Evolutionary conservation across 2,888 invertebrate species (phyloP).

Genomic region (Caenorhabditis parvicauda): DNA sequence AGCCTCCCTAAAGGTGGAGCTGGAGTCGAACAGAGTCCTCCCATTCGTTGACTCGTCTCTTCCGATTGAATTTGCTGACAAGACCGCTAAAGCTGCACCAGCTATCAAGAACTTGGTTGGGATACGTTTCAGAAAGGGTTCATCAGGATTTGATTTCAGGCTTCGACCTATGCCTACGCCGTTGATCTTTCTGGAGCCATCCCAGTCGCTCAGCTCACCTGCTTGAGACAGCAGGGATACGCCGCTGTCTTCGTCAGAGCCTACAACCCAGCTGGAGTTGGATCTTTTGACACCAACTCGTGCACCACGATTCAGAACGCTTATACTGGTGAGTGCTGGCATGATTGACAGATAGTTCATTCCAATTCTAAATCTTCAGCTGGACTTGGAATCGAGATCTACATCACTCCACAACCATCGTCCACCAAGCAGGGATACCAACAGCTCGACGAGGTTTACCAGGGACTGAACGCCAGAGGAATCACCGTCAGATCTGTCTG

Average conservation of each 20-base stretch:
- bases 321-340: constrained; percentile 9
- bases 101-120: no score
- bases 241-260: constrained; percentile 25
- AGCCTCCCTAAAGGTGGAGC: no score
- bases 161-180: constrained; percentile 24
- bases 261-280: constrained; percentile 35
- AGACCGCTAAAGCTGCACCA: constrained; percentile 22
- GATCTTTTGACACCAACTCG: constrained; percentile 32
- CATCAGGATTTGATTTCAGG: no score
- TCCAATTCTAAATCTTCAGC: constrained; percentile 25
- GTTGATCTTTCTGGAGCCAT: constrained; percentile 24
- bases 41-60: constrained; percentile 24
- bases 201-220: constrained; percentile 11
- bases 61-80: constrained; percentile 13
- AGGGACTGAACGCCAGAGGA: constrained; percentile 30
- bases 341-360: not conserved
- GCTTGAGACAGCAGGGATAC: constrained; percentile 25
- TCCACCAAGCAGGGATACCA: constrained; percentile 29
- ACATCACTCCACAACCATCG: constrained; percentile 43
- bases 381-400: constrained; percentile 39
- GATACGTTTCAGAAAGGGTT: no score
- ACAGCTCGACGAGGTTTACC: constrained; percentile 40
- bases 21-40: constrained; percentile 6
- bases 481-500: constrained; percentile 38
- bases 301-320: constrained; percentile 32